These are phyloP conservation scores for Aquatica leii DNA, from an alignment of 2,888 invertebrate species.

Conservation along the genomic window DNA sequence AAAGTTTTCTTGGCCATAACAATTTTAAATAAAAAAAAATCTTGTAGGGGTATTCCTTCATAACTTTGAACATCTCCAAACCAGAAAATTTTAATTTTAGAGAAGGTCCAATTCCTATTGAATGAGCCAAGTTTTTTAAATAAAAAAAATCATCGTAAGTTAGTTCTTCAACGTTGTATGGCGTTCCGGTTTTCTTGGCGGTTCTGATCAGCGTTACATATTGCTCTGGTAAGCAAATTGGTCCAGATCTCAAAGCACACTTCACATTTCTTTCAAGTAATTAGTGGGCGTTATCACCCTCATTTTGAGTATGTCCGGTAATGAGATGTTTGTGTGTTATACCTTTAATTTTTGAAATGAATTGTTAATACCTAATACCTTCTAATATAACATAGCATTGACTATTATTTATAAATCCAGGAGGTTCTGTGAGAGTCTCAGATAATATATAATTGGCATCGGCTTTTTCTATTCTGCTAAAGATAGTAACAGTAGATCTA, in stretches of 20 bases:
- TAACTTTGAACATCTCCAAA: not conserved
- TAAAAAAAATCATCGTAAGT: not conserved
- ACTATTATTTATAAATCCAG: not conserved
- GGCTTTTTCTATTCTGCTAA: too few relatives aligned
- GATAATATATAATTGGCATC: not conserved
- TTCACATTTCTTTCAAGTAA: not conserved
- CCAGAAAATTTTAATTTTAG: not conserved
- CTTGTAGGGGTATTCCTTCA: not conserved
- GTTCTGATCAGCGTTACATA: conserved; percentile 1
- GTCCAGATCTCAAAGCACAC: not conserved
- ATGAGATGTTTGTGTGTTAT: not conserved
- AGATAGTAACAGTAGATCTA: not conserved
- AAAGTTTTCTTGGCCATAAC: not conserved
- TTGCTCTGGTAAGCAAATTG: not conserved
- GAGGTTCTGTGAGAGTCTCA: not conserved
- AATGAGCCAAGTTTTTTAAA: not conserved
- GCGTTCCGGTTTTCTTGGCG: not conserved
- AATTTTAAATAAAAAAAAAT: conserved; percentile 5
- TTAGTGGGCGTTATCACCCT: not conserved
- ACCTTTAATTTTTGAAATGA: not conserved
- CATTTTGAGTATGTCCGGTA: conserved; percentile 4
- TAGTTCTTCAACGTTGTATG: not conserved
- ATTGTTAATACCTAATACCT: not conserved
- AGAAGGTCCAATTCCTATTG: not conserved
- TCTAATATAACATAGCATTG: not conserved